Evolutionary conservation across 2,113 vertebrate species (phyloP).

Genomic region (Gnathonemus longibarbis): DNA sequence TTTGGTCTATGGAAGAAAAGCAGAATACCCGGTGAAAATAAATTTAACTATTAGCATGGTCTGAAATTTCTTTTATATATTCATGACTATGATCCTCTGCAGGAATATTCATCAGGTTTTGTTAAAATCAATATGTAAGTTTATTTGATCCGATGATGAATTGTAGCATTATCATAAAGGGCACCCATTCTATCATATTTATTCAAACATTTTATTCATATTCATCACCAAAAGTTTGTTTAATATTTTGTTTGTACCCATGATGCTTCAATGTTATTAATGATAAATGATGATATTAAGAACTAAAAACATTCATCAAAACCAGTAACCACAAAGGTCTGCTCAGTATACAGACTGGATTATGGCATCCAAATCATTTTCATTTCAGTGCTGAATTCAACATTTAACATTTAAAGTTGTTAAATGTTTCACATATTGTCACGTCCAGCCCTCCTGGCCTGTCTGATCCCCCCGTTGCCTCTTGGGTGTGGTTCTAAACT

Average conservation of each 20-base stretch:
- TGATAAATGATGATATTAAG: neutral
- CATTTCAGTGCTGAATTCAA: neutral
- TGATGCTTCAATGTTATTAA: neutral
- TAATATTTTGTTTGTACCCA: neutral
- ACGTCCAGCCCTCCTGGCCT: too few species aligned
- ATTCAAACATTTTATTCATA: slow-evolving; percentile 14
- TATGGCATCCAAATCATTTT: neutral
- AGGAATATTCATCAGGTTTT: neutral
- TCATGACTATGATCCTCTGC: neutral
- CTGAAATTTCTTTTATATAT: neutral
- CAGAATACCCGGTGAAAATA: neutral
- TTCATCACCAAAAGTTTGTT: slow-evolving; percentile 29
- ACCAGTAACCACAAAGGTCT: neutral
- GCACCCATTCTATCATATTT: slow-evolving; percentile 20
- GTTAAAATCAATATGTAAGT: neutral
- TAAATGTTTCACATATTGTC: slow-evolving; percentile 41
- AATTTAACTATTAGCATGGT: neutral
- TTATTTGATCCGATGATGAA: neutral
- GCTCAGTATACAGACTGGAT: neutral
- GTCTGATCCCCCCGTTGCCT: too few species aligned
- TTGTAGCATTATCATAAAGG: slow-evolving; percentile 26
- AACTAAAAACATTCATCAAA: neutral
- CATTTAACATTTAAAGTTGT: neutral
- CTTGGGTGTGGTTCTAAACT: too few species aligned
- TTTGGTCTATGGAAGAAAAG: neutral